Evolutionary conservation across 2,797 vertebrate genomes (phyloP).

Genomic region (Pangasius larnaudii): DNA sequence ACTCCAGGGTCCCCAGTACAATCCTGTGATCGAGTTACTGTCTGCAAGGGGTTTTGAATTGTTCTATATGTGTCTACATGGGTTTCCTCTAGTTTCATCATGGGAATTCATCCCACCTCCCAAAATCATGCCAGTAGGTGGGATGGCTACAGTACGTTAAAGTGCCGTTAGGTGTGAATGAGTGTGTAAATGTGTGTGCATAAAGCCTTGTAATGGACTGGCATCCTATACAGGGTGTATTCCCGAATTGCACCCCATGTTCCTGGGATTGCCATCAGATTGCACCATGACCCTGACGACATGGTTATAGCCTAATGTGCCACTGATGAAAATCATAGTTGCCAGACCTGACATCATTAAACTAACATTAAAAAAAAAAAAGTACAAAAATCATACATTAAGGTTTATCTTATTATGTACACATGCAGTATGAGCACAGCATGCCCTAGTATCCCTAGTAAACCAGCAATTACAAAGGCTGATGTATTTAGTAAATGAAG

Average conservation of each 20-base stretch:
- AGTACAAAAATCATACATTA: not conserved
- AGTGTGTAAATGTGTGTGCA: not conserved
- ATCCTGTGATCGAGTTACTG: not conserved
- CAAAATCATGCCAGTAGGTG: not conserved
- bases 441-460: not conserved
- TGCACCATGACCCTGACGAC: not conserved
- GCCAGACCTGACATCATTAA: not conserved
- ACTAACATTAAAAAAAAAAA: not conserved
- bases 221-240: not conserved
- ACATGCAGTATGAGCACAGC: not conserved
- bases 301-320: not conserved
- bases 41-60: not conserved
- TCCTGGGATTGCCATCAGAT: not conserved
- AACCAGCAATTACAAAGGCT: not conserved
- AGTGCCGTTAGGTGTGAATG: no score
- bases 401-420: not conserved
- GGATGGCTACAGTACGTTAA: not conserved
- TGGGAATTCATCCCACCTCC: not conserved
- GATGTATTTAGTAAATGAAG: not conserved
- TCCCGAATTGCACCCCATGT: not conserved
- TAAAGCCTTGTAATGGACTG: not conserved
- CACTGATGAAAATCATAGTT: not conserved
- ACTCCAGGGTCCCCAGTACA: no score
- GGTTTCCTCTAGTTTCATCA: not conserved
- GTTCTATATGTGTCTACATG: not conserved